Conservation (phyloP, 2,888 invertebrate species). For the Octodonta nipae region DNA sequence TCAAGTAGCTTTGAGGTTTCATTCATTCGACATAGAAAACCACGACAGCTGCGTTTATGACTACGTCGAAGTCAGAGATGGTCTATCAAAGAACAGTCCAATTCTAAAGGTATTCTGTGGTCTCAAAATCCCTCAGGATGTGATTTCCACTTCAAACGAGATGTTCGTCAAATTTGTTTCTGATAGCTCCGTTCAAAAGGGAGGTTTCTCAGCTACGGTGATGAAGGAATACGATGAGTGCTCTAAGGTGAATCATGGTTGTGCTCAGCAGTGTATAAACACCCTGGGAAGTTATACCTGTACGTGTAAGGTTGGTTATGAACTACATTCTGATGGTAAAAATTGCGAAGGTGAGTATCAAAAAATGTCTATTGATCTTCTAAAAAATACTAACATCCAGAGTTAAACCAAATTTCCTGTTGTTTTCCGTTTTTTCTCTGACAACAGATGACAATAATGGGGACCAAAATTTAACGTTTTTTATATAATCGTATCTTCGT, state of each 20-base stretch:
- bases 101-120: constrained; percentile 86
- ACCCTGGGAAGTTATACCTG: constrained; percentile 76
- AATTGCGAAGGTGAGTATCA: constrained; percentile 97
- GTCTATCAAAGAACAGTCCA: constrained; percentile 63
- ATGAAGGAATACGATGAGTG: constrained; percentile 98
- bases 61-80: constrained; percentile 89
- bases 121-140: constrained; percentile 84
- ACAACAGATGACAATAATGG: too few relatives aligned
- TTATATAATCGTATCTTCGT: too few relatives aligned
- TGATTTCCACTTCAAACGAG: constrained; percentile 82
- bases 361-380: too few relatives aligned
- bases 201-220: constrained; percentile 91
- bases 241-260: constrained; percentile 77
- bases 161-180: constrained; percentile 91
- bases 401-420: too few relatives aligned
- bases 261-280: constrained; percentile 92
- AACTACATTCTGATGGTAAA: constrained; percentile 92
- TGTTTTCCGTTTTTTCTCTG: too few relatives aligned
- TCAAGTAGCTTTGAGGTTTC: constrained; percentile 80
- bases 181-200: constrained; percentile 92
- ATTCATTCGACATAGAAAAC: constrained; percentile 96
- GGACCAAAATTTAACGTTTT: too few relatives aligned
- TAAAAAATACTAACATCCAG: too few relatives aligned
- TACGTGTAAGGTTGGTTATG: constrained; percentile 88
- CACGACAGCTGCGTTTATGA: constrained; percentile 98